phyloP scores from a whole-genome alignment of 2,797 vertebrate genomes.

The Hylomyscus alleni region DNA sequence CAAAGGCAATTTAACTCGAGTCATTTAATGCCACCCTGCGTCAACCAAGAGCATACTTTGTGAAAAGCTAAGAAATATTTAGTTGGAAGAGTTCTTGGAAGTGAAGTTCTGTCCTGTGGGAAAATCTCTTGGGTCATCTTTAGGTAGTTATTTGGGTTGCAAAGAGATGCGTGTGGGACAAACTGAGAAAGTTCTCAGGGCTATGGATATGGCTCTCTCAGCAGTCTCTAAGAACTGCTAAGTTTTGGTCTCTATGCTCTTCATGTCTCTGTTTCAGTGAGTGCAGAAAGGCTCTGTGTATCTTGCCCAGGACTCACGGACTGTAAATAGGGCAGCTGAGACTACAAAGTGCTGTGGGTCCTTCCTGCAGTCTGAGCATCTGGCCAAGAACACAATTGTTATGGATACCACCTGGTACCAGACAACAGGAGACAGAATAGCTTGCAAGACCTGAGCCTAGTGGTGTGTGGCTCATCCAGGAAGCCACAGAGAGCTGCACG shows the following conservation, averaged over 20 bases:
- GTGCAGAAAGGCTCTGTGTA: neutral
- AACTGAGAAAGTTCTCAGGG: neutral
- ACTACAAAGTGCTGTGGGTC: neutral
- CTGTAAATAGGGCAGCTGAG: neutral
- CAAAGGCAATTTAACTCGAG: neutral
- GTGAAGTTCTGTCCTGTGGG: slow-evolving; percentile 25
- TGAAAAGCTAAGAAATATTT: slow-evolving; percentile 26
- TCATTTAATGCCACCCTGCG: slow-evolving; percentile 1
- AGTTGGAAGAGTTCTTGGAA: slow-evolving; percentile 12
- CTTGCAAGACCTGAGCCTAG: neutral
- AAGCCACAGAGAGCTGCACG: neutral
- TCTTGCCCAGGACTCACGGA: neutral
- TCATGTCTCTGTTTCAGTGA: neutral
- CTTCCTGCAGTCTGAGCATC: neutral
- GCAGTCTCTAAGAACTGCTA: neutral
- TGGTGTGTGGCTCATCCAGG: neutral
- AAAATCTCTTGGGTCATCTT: slow-evolving; percentile 24
- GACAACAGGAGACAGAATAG: neutral
- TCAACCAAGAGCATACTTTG: neutral
- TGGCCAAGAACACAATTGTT: neutral
- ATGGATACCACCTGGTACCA: neutral
- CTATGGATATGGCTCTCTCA: neutral
- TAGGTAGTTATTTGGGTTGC: neutral
- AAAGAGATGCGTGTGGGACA: neutral
- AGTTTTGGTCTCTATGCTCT: neutral